Evolutionary conservation across 2,797 vertebrate species (phyloP).

Genomic region (Alcedo atthis): DNA sequence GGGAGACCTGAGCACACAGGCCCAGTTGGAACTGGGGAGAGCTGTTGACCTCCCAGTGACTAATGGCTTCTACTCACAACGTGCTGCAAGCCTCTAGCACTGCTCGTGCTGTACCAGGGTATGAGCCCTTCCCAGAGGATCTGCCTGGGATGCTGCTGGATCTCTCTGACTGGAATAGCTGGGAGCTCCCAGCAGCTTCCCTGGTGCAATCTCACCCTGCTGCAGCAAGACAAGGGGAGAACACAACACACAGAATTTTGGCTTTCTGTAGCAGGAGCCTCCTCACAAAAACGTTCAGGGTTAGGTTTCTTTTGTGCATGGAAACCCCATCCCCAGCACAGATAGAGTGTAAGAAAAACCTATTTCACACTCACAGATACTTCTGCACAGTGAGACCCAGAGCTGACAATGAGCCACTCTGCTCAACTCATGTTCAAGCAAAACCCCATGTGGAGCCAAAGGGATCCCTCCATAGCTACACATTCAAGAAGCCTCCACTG

Average conservation of each 20-base stretch:
- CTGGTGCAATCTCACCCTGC: not conserved
- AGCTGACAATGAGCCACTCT: not conserved
- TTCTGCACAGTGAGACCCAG: not conserved
- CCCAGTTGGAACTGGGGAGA: not conserved
- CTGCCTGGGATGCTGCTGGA: not conserved
- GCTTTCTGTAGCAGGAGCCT: not conserved
- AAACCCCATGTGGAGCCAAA: not conserved
- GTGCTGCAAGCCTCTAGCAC: not conserved
- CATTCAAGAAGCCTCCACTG: not conserved
- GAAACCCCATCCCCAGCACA: not conserved
- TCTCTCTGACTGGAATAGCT: rapidly evolving
- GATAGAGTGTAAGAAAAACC: not conserved
- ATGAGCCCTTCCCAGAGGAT: not conserved
- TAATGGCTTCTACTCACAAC: not conserved
- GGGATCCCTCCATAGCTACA: not conserved
- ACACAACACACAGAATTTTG: not conserved
- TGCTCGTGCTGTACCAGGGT: not conserved
- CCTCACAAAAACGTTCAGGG: not conserved
- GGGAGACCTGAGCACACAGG: not conserved
- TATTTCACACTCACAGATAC: not conserved
- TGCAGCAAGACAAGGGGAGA: not conserved
- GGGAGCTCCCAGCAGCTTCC: not conserved
- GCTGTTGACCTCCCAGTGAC: not conserved
- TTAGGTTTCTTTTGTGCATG: not conserved
- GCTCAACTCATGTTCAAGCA: not conserved